phyloP scores from a whole-genome alignment of 2,113 vertebrate species.

The Acrocephalus arundinaceus region DNA sequence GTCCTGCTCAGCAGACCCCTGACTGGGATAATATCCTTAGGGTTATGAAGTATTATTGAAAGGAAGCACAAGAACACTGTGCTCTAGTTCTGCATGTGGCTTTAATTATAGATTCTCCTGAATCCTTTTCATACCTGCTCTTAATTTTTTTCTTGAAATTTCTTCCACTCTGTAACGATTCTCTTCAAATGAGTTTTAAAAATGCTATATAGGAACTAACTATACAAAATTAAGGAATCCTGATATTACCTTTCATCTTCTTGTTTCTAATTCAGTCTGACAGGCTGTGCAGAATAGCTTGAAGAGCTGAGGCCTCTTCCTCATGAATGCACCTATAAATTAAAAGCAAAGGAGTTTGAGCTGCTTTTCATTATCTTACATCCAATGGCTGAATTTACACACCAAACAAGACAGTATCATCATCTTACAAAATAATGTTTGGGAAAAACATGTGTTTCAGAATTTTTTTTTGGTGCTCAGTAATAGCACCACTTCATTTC shows the following conservation, averaged over 20 bases:
- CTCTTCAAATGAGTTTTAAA: background rate
- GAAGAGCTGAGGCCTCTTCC: background rate
- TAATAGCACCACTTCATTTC: background rate
- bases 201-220: background rate
- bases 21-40: constrained; percentile 56
- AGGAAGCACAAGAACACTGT: constrained; percentile 24
- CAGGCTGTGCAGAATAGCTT: background rate
- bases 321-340: background rate
- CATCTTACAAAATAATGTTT: background rate
- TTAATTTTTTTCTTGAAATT: background rate
- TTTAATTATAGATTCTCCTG: constrained; percentile 51
- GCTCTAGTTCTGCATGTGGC: constrained; percentile 33
- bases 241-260: background rate
- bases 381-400: constrained; percentile 2
- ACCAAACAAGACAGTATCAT: background rate
- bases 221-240: background rate
- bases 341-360: background rate
- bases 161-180: background rate
- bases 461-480: background rate
- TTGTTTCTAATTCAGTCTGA: background rate
- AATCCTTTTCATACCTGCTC: constrained; percentile 46
- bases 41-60: constrained; percentile 51
- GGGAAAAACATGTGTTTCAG: background rate
- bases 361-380: background rate
- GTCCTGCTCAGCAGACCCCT: constrained; percentile 39